phyloP scores from a whole-genome alignment of 2,888 invertebrate species.

The Anagyrus pseudococci region DNA sequence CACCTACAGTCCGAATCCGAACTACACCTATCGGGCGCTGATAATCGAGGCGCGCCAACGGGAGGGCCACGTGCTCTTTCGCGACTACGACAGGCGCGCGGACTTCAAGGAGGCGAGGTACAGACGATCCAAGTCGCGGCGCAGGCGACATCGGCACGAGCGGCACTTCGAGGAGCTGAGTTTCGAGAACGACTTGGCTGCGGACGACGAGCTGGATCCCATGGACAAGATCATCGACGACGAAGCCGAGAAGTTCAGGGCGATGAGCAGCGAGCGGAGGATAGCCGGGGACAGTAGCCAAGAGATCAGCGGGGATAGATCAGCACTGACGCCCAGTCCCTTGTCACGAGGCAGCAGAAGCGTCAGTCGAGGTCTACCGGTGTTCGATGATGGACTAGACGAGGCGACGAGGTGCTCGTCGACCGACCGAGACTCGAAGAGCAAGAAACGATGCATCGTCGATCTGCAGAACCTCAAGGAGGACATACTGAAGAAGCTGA shows the following conservation, averaged over 20 bases:
- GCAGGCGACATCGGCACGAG: neutral
- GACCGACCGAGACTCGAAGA: constrained; percentile 21
- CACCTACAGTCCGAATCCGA: constrained; percentile 58
- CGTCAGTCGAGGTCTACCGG: too few relatives aligned
- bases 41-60: constrained; percentile 53
- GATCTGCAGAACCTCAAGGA: constrained; percentile 33
- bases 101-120: constrained; percentile 6
- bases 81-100: constrained; percentile 11
- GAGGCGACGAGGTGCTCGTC: too few relatives aligned
- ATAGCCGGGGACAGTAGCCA: too few relatives aligned
- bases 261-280: too few relatives aligned
- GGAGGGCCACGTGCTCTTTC: constrained; percentile 39
- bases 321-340: too few relatives aligned
- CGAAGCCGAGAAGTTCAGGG: too few relatives aligned
- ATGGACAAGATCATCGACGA: too few relatives aligned
- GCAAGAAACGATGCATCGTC: constrained; percentile 21
- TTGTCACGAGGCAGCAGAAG: too few relatives aligned
- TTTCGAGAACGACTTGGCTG: neutral
- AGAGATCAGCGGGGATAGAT: too few relatives aligned
- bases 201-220: too few relatives aligned
- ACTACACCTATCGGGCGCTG: constrained; percentile 53
- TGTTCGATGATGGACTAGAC: constrained; percentile 1
- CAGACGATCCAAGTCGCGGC: constrained; percentile 22
- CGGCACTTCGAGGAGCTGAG: neutral
- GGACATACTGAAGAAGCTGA: constrained; percentile 31